Base-by-base conservation (phyloP, 2,113 vertebrate genomes). In the Mesocricetus auratus region DNA sequence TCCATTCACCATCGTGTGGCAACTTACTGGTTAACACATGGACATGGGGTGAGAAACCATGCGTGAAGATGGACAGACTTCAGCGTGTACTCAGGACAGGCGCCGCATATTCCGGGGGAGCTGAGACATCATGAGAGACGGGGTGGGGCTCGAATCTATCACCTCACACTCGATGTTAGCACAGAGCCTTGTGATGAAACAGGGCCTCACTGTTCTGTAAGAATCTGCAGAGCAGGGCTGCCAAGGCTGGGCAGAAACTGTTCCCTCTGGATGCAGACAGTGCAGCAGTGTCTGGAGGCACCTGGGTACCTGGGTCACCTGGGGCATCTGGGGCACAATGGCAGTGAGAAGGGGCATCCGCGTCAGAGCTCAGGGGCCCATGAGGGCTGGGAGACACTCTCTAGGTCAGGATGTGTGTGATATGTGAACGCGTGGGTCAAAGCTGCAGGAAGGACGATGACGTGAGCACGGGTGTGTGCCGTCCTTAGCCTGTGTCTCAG, bases 21-120 rank as follows among this genome's bases (percentile, higher is more conserved):
- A 97, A 97, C 96, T 0, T 94, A n/a, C 83, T 98, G 98, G 98
- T 92, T 97, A 97, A 96, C 97, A 97, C 97, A 97, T 97, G 98
- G 97, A 97, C 97, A 90, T 90, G 91, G 92, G 17, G 62, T 50
- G 24, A 36, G 95, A 97, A 98, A 98, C 97, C 89, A 89, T 97
- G 97, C 96, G 96, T 97, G 95, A 97, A 97, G 96, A 97, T 93
- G 90, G 96, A 98, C 68, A 90, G 94, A 90, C 2, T 96, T 95
- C 95, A 93, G 95, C 0, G 0, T 97, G 97, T 96, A 97, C 98
- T 98, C 96, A 82, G 75, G 89, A 96, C 77, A 86, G 98, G 97
- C 97, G 96, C 97, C 93, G 96, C 88, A 1, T 96, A 97, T 92
- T 96, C 95, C 93, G 1, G 3, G 64, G 33, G 11, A 95, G 94